phyloP scores from a whole-genome alignment of 2,113 vertebrate genomes.

The Pithys albifrons region DNA sequence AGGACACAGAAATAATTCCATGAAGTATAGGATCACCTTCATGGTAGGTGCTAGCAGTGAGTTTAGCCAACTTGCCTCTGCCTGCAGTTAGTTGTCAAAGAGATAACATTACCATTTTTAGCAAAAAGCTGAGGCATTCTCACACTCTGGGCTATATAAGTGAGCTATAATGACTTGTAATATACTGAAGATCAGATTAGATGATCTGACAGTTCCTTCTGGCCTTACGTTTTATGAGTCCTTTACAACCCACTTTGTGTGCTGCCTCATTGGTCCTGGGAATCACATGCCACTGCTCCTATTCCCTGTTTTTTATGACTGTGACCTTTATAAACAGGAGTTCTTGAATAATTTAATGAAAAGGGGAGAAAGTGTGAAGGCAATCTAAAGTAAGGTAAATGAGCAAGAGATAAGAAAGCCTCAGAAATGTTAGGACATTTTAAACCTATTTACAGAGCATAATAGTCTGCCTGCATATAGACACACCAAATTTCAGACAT shows the following conservation, averaged over 20 bases:
- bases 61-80: neutral
- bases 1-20: neutral
- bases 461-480: neutral
- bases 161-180: constrained; percentile 20
- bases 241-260: neutral
- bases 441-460: constrained; percentile 47
- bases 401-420: constrained; percentile 24
- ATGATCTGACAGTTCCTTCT: neutral
- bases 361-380: constrained; percentile 23
- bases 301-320: constrained; percentile 27
- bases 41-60: neutral
- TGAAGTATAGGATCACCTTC: neutral
- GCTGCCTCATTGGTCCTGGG: constrained; percentile 19
- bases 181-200: neutral
- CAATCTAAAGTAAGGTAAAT: constrained; percentile 46
- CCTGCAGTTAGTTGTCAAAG: neutral
- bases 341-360: constrained; percentile 57
- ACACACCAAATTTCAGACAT: neutral
- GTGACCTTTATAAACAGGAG: constrained; percentile 48
- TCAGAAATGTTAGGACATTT: constrained; percentile 52
- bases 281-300: constrained; percentile 7
- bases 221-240: neutral
- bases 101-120: neutral
- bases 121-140: neutral
- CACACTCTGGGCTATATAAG: neutral